phyloP scores from a whole-genome alignment of 1,140 invertebrate species.

The Cheumatopsyche charites region DNA sequence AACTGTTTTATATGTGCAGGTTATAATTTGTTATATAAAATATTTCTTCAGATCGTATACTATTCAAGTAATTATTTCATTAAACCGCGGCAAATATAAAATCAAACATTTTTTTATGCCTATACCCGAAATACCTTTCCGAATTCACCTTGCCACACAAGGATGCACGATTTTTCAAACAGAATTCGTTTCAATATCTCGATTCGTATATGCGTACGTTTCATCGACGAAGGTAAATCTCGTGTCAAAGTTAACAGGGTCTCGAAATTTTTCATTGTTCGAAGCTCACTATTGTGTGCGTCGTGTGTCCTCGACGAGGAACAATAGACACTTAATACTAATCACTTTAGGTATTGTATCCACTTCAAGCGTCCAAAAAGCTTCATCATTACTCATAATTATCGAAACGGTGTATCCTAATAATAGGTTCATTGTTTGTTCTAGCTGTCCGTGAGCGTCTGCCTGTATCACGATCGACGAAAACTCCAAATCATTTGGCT shows the following conservation, averaged over 20 bases:
- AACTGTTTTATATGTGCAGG: constrained; percentile 45
- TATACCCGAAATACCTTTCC: constrained; percentile 1
- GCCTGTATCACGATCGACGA: constrained; percentile 35
- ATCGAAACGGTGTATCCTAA: constrained; percentile 42
- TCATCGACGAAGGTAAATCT: constrained; percentile 26
- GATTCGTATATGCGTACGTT: constrained; percentile 2
- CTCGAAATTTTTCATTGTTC: constrained; percentile 27
- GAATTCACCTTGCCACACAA: neutral
- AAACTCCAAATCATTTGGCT: constrained; percentile 30
- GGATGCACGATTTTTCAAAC: too few relatives aligned
- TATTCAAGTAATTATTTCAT: constrained; percentile 36
- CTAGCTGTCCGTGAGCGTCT: constrained; percentile 32
- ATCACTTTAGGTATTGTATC: constrained; percentile 37
- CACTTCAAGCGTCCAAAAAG: constrained; percentile 39
- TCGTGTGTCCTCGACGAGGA: constrained; percentile 36
- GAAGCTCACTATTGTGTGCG: constrained; percentile 13
- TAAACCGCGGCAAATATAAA: constrained; percentile 17
- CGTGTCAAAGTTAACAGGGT: constrained; percentile 35
- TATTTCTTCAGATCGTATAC: constrained; percentile 35
- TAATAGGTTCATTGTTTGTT: constrained; percentile 44
- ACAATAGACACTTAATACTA: constrained; percentile 43
- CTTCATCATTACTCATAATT: constrained; percentile 45
- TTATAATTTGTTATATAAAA: constrained; percentile 43
- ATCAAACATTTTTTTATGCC: neutral
- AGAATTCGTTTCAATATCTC: neutral